These are phyloP conservation scores for Candidula unifasciata DNA, from an alignment of 2,888 invertebrate species.

Conservation along the genomic window DNA sequence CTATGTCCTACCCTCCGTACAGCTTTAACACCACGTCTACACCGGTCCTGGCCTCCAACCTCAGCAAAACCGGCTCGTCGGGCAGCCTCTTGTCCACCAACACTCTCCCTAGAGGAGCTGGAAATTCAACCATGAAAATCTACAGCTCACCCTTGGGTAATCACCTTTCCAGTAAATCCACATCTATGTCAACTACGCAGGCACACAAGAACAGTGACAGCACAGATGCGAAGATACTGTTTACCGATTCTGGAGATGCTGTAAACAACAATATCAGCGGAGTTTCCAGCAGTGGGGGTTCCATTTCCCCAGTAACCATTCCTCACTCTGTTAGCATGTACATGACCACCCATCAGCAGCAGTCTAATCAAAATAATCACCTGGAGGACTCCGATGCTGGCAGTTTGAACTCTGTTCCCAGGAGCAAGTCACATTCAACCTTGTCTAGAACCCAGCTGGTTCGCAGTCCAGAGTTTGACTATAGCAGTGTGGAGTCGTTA, in stretches of 20 bases:
- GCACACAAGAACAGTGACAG: background rate
- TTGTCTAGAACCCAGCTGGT: conserved; percentile 16
- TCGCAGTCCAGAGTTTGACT: conserved; percentile 35
- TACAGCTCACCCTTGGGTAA: conserved; percentile 24
- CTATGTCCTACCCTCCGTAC: conserved; percentile 43
- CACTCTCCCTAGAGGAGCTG: conserved; percentile 28
- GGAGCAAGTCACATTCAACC: conserved; percentile 24
- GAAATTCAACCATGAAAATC: conserved; percentile 24
- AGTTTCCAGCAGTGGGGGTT: background rate
- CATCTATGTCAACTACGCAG: background rate
- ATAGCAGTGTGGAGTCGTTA: conserved; percentile 43
- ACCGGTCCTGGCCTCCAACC: conserved; percentile 15
- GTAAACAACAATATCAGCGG: conserved; percentile 26
- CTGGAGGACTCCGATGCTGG: conserved; percentile 38
- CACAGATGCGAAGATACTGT: background rate
- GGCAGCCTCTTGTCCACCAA: conserved; percentile 27
- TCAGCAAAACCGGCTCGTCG: conserved; percentile 23
- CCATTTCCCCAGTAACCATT: background rate
- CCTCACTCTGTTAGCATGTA: conserved; percentile 21
- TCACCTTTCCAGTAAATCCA: conserved; percentile 5
- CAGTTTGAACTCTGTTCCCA: conserved; percentile 36
- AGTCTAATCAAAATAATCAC: background rate
- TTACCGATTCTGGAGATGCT: conserved; percentile 30
- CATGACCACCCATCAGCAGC: background rate
- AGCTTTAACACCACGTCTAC: background rate